Evolutionary conservation across 2,888 invertebrate species (phyloP).

Genomic region (Agrilus mali): DNA sequence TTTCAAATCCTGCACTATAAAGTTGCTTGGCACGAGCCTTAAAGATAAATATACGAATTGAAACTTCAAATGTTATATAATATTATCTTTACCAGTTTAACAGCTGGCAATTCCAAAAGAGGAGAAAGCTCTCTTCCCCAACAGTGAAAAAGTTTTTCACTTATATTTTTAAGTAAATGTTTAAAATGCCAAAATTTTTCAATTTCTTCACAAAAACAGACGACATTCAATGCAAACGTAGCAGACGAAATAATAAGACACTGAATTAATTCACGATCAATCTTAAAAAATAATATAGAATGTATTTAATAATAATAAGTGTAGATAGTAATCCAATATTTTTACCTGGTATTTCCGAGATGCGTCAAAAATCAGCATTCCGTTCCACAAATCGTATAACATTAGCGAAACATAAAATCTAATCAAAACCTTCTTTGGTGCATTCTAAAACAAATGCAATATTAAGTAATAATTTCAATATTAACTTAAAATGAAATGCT

Average conservation of each 20-base stretch:
- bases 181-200: constrained; percentile 72
- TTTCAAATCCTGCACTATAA: constrained; percentile 69
- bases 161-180: constrained; percentile 61
- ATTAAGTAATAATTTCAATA: neutral
- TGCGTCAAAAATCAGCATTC: constrained; percentile 49
- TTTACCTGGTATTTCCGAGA: constrained; percentile 51
- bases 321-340: constrained; percentile 1
- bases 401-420: constrained; percentile 81
- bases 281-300: constrained; percentile 11
- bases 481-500: no score
- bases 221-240: constrained; percentile 62
- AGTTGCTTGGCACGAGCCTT: constrained; percentile 77
- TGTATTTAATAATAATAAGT: neutral
- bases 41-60: constrained; percentile 22
- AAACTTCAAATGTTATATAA: constrained; percentile 9
- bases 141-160: constrained; percentile 65
- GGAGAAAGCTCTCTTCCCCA: constrained; percentile 66
- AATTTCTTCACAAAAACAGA: constrained; percentile 67
- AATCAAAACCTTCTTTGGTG: constrained; percentile 48
- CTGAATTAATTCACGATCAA: constrained; percentile 72
- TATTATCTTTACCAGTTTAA: constrained; percentile 52
- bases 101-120: constrained; percentile 78
- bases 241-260: constrained; percentile 58
- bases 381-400: constrained; percentile 65
- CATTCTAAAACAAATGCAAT: constrained; percentile 36